Percentiles rank a stretch among this genome's conserved stretches.
Conservation (phyloP, 2,797 vertebrate species). For the Tinamus major region DNA sequence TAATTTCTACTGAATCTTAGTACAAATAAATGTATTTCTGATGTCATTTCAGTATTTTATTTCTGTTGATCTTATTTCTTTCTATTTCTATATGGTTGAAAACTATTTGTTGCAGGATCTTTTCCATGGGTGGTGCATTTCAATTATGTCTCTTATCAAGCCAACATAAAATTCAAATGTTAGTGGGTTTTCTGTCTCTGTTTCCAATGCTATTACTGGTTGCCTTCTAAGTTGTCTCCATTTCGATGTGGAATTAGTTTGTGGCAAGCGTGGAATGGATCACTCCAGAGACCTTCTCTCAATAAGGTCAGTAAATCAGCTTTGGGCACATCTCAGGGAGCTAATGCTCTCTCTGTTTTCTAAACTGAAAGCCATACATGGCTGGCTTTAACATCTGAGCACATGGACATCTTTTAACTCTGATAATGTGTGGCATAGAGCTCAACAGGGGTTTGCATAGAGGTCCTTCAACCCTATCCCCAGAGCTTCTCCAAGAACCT, state of each 20-base stretch:
- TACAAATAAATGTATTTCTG: not conserved
- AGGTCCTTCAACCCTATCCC: not conserved
- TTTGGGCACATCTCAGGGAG: not conserved
- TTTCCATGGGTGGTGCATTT: not conserved
- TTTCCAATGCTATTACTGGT: not conserved
- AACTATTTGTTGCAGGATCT: not conserved
- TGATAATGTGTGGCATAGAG: not conserved
- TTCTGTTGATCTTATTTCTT: not conserved
- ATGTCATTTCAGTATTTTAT: not conserved
- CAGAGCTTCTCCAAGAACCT: accelerated
- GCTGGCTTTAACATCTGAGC: not conserved
- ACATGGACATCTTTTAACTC: not conserved
- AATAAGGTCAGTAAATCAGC: not conserved
- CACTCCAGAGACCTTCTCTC: not conserved
- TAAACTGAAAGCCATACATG: accelerated
- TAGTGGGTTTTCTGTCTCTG: not conserved
- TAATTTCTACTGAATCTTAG: not conserved
- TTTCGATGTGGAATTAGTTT: not conserved
- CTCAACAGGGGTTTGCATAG: not conserved
- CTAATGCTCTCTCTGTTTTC: not conserved
- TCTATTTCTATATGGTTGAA: not conserved
- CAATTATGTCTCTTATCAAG: not conserved
- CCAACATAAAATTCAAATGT: not conserved
- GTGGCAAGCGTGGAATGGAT: not conserved
- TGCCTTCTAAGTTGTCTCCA: not conserved